phyloP scores from a whole-genome alignment of 2,113 vertebrate genomes.

The Dipodomys ordii region DNA sequence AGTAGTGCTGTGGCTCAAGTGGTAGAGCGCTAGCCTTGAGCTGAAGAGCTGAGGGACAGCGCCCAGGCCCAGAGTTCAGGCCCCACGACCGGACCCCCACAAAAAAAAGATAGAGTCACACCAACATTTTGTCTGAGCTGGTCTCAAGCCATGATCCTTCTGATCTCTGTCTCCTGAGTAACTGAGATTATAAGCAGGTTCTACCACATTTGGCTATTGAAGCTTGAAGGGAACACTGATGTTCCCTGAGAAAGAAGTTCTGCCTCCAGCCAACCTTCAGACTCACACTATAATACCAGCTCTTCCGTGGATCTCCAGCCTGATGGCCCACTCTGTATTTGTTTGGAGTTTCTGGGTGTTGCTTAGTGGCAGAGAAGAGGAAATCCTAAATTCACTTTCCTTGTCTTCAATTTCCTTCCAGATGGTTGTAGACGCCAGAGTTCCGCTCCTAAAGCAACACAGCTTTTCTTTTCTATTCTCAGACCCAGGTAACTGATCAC shows the following conservation, averaged over 20 bases:
- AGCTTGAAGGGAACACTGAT: neutral
- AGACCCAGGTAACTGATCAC: neutral
- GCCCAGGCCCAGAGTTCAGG: too few relatives aligned
- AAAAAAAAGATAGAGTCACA: too few relatives aligned
- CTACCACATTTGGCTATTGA: neutral
- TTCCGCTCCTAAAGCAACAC: neutral
- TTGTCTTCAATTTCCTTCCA: neutral
- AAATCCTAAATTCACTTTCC: neutral
- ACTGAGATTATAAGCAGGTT: too few relatives aligned
- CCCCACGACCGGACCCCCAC: too few relatives aligned
- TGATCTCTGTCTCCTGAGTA: too few relatives aligned
- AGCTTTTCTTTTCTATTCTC: neutral
- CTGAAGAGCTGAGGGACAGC: too few relatives aligned
- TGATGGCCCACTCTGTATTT: neutral
- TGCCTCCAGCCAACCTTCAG: neutral
- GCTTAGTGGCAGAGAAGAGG: neutral
- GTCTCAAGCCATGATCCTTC: too few relatives aligned
- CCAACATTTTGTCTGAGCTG: too few relatives aligned
- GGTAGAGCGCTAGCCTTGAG: too few relatives aligned
- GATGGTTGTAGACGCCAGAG: neutral
- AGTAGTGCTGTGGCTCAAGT: too few relatives aligned
- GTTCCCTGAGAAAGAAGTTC: neutral
- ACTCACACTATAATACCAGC: neutral
- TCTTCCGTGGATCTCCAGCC: neutral
- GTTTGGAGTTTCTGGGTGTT: neutral